Base-by-base conservation (phyloP, 2,113 vertebrate species). In the Lamprologus tigripictilis region DNA sequence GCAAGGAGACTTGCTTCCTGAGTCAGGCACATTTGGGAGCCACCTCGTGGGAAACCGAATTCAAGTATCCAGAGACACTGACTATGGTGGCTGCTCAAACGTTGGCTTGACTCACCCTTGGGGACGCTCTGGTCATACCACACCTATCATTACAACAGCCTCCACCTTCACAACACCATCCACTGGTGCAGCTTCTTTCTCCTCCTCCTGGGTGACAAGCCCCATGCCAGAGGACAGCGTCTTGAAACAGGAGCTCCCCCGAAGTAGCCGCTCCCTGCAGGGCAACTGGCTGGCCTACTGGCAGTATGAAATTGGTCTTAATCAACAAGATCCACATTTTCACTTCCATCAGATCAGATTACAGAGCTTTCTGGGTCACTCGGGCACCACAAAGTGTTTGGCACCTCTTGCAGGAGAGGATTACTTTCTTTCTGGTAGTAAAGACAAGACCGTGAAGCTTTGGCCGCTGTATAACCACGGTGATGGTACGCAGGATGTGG, bases 251-350 rank as follows among this genome's bases (percentile, higher is more conserved):
- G 98, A 99, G 21, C 97, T 99, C 11, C 97, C 97, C 0, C 97
- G 97, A 87, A 98, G 98, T 9, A 91, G 96, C 26, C 98, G 98
- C 6, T 96, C 97, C 63, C 96, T 99, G 47, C 98, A 98, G 26
- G 98, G 99, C 53, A 99, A 99, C 96, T 99, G 99, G 99, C 94
- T 99, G 94, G 99, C 99, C 0, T 98, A 99, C 93, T 99, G 99
- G 99, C 99, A 99, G 91, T 99, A 99, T 0, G 98, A 99, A 95
- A 99, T 99, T 0, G 98, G 99, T 2, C 97, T 99, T 23, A 99
- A 97, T 94, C 98, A 98, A 84, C 98, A 98, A 2, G 98, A 99
- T 5, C 96, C 97, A 5, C 98, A 97, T 93, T 99, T 99, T 94
- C 97, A 98, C 96, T 99, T 99, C 94, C 98, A 99, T 92, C 98